Percentiles rank a stretch among this genome's conserved stretches.
These are phyloP conservation scores for Nesidiocoris tenuis DNA, from an alignment of 2,888 invertebrate genomes.

Conservation along the genomic window DNA sequence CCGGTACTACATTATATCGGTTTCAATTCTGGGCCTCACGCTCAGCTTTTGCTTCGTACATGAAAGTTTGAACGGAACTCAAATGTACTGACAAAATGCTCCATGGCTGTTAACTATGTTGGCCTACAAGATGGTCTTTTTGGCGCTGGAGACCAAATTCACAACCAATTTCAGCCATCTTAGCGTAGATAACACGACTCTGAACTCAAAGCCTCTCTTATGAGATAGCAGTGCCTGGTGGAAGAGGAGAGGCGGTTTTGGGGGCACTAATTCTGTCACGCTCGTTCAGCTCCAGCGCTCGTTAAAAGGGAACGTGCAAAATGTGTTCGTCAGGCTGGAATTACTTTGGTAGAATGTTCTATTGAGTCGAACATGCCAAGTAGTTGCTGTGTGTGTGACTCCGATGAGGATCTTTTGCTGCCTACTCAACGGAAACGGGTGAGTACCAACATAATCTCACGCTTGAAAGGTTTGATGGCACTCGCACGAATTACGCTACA, in stretches of 20 bases:
- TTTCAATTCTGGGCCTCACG: too few relatives aligned
- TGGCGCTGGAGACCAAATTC: not conserved
- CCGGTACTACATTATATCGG: too few relatives aligned
- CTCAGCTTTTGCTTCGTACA: too few relatives aligned
- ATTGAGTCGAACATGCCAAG: not conserved
- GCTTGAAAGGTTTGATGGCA: too few relatives aligned
- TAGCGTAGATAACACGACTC: not conserved
- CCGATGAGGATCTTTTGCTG: too few relatives aligned
- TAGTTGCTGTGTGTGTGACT: not conserved
- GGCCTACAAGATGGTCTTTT: too few relatives aligned
- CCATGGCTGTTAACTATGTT: too few relatives aligned
- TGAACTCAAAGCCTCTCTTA: not conserved
- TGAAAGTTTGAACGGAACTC: too few relatives aligned
- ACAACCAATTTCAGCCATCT: not conserved
- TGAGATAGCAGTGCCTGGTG: not conserved
- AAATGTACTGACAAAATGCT: too few relatives aligned
- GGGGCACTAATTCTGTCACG: not conserved
- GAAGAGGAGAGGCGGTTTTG: not conserved
- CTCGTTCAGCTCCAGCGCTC: not conserved
- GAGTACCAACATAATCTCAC: too few relatives aligned
- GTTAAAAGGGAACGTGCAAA: not conserved
- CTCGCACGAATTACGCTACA: too few relatives aligned
- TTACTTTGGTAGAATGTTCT: not conserved
- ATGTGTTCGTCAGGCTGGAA: not conserved
- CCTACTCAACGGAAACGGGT: too few relatives aligned